These are phyloP conservation scores for Plemyria rubiginata DNA, from an alignment of 2,888 invertebrate genomes.

Conservation along the genomic window DNA sequence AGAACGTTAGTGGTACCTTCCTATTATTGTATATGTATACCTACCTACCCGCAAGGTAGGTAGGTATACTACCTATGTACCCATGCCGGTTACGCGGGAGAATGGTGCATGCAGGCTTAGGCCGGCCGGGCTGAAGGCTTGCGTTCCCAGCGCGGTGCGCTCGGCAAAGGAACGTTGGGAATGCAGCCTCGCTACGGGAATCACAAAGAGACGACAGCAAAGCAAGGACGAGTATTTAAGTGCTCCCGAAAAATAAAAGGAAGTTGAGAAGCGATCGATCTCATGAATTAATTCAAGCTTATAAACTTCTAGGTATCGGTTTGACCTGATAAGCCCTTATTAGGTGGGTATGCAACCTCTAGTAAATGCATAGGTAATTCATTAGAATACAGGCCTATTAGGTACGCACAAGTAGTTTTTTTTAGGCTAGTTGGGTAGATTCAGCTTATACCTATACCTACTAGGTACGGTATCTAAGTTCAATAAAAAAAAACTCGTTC, in stretches of 20 bases:
- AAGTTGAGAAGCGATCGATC: slow-evolving; percentile 45
- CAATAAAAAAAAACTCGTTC: too few species aligned
- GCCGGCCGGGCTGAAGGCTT: slow-evolving; percentile 41
- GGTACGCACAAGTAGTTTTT: too few species aligned
- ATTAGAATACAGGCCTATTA: slow-evolving; percentile 22
- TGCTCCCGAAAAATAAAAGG: slow-evolving; percentile 52
- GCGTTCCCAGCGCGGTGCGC: slow-evolving; percentile 34
- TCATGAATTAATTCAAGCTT: slow-evolving; percentile 28
- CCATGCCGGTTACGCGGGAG: slow-evolving; percentile 33
- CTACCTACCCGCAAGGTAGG: too few species aligned
- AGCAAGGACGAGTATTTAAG: slow-evolving; percentile 74
- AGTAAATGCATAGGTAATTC: slow-evolving; percentile 29
- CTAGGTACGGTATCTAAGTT: too few species aligned
- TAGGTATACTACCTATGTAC: slow-evolving; percentile 1
- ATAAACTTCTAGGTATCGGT: slow-evolving; percentile 8
- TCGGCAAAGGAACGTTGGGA: slow-evolving; percentile 58
- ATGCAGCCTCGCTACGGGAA: slow-evolving; percentile 75
- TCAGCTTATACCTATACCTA: too few species aligned
- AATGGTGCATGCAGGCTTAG: slow-evolving; percentile 34
- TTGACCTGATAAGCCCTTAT: slow-evolving; percentile 19
- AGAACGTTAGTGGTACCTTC: slow-evolving; percentile 13
- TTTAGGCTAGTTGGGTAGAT: slow-evolving; percentile 20
- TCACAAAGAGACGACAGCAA: slow-evolving; percentile 72
- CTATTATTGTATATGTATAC: slow-evolving; percentile 30
- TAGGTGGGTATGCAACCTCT: slow-evolving; percentile 27